Base-by-base conservation (phyloP, 2,888 invertebrate genomes). In the Pelosia muscerda region DNA sequence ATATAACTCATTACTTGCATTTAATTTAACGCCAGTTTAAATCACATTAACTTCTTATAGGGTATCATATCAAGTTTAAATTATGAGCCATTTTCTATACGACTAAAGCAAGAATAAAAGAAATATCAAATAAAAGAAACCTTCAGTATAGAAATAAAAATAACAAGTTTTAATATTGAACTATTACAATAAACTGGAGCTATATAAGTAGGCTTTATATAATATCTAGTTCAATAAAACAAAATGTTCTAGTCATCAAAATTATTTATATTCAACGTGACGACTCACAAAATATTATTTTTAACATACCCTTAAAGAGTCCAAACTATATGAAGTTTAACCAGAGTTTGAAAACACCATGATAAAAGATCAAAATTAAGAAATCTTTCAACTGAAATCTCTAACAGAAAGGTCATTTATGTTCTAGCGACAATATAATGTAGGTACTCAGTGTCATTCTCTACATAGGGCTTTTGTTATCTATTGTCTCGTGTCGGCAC, bases 1-100 rank as follows among this genome's bases (percentile, higher is more conserved):
- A n/a, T n/a, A 42, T 65, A 66, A 13, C 56, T 22, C 62, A 58
- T 64, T 65, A 75, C 58, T 66, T 75, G 72, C 65, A 63, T 38
- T 31, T 77, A 80, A 80, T 78, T 78, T 80, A 66, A 80, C 72
- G 81, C 78, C 61, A 73, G 66, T 72, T 75, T 75, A 73, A 58
- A 75, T 56, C 67, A 65, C 65, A 75, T 71, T 60, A 56, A 77
- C 62, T 79, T 79, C 61, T 71, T 79, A 67, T 69, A 58, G 65
- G 59, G 42, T 75, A 68, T 73, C 67, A 73, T 73, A 72, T 72
- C 66, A 22, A 67, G 57, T 61, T 23, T 71, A 69, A 74, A 71
- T 75, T 71, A 73, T 70, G 60, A 67, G 66, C 68, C 62, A 71
- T 75, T 75, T 77, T 72, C 63, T 38, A 69, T 64, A 72, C 69